Percentiles rank a stretch among this genome's conserved stretches.
Conservation (phyloP, 2,888 invertebrate genomes). For the Habrosyne pyritoides region DNA sequence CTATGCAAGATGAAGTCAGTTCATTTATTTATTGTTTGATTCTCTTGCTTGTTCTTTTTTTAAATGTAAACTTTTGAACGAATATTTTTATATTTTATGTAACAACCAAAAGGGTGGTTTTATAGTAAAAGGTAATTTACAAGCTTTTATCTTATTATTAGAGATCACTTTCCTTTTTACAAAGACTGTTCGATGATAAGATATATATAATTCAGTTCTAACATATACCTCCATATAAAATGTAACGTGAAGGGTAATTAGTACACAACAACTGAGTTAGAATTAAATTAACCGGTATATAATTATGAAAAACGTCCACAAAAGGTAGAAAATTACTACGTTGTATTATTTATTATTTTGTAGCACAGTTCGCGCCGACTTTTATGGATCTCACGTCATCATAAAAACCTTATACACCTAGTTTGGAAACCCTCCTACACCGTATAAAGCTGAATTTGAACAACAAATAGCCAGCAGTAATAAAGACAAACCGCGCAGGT, state of each 20-base stretch:
- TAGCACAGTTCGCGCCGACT: neutral
- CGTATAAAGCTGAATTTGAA: slow-evolving; percentile 15
- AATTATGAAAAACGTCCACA: neutral
- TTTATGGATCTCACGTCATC: neutral
- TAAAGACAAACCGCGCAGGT: slow-evolving; percentile 51
- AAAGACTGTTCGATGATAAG: too few relatives aligned
- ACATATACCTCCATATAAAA: too few relatives aligned
- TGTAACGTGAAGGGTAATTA: too few relatives aligned
- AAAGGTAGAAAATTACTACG: neutral
- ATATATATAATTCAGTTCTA: too few relatives aligned
- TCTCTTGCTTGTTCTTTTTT: neutral
- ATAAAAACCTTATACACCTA: neutral
- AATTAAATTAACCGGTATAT: neutral
- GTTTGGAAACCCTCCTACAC: slow-evolving; percentile 8
- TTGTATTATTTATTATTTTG: neutral
- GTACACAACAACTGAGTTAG: too few relatives aligned
- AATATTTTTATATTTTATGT: too few relatives aligned
- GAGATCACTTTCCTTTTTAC: too few relatives aligned
- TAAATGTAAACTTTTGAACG: neutral
- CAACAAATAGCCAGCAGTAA: slow-evolving; percentile 40
- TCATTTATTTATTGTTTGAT: neutral
- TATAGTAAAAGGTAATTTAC: too few relatives aligned
- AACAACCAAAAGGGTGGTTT: too few relatives aligned
- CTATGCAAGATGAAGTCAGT: neutral
- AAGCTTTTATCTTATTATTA: too few relatives aligned